Evolutionary conservation across 2,113 vertebrate species (phyloP).

Genomic region (Apodemus speciosus): DNA sequence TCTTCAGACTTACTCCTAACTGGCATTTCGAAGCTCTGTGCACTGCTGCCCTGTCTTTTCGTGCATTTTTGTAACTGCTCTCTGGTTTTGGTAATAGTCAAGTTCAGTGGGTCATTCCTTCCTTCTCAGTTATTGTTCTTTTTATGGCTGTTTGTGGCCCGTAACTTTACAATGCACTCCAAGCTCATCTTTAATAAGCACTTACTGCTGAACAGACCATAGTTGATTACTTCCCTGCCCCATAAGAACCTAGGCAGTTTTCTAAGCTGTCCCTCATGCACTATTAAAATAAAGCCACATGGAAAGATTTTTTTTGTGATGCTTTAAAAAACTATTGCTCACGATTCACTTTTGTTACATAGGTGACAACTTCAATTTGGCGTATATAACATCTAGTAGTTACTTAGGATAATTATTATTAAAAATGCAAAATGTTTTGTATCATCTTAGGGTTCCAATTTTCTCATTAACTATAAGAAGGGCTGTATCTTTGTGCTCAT

Average conservation of each 20-base stretch:
- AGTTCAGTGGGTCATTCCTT: constrained; percentile 50
- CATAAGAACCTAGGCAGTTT: constrained; percentile 22
- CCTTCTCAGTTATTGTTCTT: constrained; percentile 73
- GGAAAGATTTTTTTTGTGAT: constrained; percentile 39
- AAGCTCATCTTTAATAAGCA: constrained; percentile 73
- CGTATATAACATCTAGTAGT: constrained; percentile 64
- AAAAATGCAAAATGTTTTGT: constrained; percentile 70
- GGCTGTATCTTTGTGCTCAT: neutral
- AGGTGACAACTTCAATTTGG: constrained; percentile 74
- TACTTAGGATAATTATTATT: constrained; percentile 62
- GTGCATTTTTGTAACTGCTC: neutral
- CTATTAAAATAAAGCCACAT: constrained; percentile 66
- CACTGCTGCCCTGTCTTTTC: constrained; percentile 40
- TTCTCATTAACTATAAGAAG: constrained; percentile 83
- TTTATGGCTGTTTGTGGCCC: constrained; percentile 72
- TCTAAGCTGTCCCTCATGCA: constrained; percentile 34
- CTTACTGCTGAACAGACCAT: constrained; percentile 64
- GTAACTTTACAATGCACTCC: constrained; percentile 67
- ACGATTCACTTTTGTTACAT: constrained; percentile 63
- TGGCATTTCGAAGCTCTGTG: constrained; percentile 55
- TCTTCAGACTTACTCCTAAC: constrained; percentile 53
- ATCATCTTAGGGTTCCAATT: constrained; percentile 81
- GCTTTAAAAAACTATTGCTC: constrained; percentile 52
- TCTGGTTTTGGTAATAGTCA: constrained; percentile 16
- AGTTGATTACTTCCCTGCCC: constrained; percentile 70